Evolutionary conservation across 2,113 vertebrate species (phyloP).

Genomic region (Nycticebus coucang): DNA sequence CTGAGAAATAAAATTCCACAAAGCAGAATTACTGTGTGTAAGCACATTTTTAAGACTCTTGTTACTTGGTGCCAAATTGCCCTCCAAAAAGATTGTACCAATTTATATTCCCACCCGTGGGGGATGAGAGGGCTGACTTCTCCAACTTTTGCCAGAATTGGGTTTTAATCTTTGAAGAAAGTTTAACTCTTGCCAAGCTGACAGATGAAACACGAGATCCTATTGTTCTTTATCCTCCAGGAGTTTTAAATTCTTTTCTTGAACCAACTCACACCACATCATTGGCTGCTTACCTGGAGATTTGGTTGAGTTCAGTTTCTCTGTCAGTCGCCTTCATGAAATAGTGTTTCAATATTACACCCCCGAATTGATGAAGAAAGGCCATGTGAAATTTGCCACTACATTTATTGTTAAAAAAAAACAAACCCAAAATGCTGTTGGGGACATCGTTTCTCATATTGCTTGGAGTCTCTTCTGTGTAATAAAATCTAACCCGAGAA

Average conservation of each 20-base stretch:
- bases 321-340: background rate
- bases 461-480: background rate
- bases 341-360: background rate
- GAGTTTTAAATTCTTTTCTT: constrained; percentile 19
- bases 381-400: background rate
- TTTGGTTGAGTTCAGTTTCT: background rate
- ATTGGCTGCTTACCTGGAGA: background rate
- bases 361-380: background rate
- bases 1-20: background rate
- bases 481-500: background rate
- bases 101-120: background rate
- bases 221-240: constrained; percentile 17
- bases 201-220: constrained; percentile 4
- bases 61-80: background rate
- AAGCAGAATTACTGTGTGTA: background rate
- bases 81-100: constrained; percentile 10
- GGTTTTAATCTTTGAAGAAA: constrained; percentile 63
- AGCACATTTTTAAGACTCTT: constrained; percentile 60
- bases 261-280: background rate
- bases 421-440: fast-evolving
- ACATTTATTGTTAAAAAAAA: background rate
- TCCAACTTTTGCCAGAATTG: constrained; percentile 51
- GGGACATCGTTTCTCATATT: background rate
- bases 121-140: background rate
- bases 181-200: background rate